Percentiles rank a stretch among this genome's conserved stretches.
Conservation (phyloP, 2,113 vertebrate species). For the Salvelinus namaycush region DNA sequence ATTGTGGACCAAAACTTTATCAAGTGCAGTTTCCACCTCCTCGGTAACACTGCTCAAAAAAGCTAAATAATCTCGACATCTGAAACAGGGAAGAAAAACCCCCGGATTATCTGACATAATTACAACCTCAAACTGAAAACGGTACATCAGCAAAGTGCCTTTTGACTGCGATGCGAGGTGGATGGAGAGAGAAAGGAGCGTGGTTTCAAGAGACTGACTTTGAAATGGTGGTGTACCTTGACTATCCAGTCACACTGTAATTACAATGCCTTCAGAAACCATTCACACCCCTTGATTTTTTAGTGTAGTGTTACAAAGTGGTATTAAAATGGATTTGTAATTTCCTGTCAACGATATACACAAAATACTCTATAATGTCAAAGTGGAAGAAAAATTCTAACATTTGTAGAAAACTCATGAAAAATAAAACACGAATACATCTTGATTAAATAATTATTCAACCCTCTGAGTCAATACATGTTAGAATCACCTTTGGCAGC, state of each 20-base stretch:
- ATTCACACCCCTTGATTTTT: too few relatives aligned
- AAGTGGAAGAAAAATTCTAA: too few relatives aligned
- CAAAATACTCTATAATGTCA: too few relatives aligned
- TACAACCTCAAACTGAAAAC: slow-evolving; percentile 36
- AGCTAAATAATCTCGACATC: slow-evolving; percentile 7
- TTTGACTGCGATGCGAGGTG: slow-evolving; percentile 26
- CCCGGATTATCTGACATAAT: not conserved
- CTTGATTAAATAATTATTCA: too few relatives aligned
- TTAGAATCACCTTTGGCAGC: too few relatives aligned
- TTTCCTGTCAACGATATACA: too few relatives aligned
- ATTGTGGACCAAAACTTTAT: slow-evolving; percentile 1
- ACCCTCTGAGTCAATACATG: too few relatives aligned
- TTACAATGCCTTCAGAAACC: slow-evolving; percentile 5
- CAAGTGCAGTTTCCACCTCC: not conserved
- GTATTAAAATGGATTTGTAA: too few relatives aligned
- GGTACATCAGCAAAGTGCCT: slow-evolving; percentile 23
- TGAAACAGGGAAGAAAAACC: slow-evolving; percentile 13
- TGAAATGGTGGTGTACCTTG: slow-evolving; percentile 56
- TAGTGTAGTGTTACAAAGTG: too few relatives aligned
- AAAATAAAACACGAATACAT: too few relatives aligned
- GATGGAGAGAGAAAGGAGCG: not conserved
- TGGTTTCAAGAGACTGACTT: not conserved
- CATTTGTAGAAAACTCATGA: too few relatives aligned
- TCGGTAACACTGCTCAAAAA: not conserved
- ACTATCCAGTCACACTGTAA: slow-evolving; percentile 87